These are phyloP conservation scores for Siphonodentalium dalli DNA, from an alignment of 2,888 invertebrate species.

Conservation along the genomic window DNA sequence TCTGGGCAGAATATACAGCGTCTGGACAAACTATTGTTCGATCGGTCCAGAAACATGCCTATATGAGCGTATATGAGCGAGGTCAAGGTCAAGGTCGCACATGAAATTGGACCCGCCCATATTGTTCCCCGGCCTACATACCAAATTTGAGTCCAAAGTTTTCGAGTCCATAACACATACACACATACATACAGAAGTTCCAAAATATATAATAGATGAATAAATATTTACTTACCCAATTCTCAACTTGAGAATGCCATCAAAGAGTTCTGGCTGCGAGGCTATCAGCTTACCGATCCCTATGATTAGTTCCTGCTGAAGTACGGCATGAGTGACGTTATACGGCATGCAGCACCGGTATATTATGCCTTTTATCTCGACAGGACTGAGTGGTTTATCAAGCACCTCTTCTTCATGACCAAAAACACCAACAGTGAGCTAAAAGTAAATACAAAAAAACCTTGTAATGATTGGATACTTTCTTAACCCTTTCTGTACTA, in stretches of 20 bases:
- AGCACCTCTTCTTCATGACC: constrained; percentile 89
- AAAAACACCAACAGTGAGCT: constrained; percentile 91
- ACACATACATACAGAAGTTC: too few relatives aligned
- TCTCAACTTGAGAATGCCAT: constrained; percentile 86
- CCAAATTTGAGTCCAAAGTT: too few relatives aligned
- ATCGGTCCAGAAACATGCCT: too few relatives aligned
- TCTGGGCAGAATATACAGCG: too few relatives aligned
- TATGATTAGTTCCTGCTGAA: constrained; percentile 91
- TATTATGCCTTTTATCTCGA: constrained; percentile 91
- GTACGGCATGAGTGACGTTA: constrained; percentile 88
- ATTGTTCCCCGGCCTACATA: too few relatives aligned
- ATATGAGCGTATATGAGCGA: too few relatives aligned
- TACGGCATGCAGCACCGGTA: constrained; percentile 74
- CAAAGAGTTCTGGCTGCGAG: constrained; percentile 91
- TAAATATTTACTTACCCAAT: constrained; percentile 73
- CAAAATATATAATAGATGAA: too few relatives aligned
- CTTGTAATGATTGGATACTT: not conserved
- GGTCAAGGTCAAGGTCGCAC: too few relatives aligned
- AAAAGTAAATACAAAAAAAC: constrained; percentile 1
- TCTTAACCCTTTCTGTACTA: not conserved
- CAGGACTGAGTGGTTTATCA: constrained; percentile 96
- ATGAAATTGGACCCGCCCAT: too few relatives aligned
- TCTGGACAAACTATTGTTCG: too few relatives aligned
- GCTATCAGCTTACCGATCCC: constrained; percentile 93
- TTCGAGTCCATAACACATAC: too few relatives aligned